These are phyloP conservation scores for Octopus bimaculoides DNA, from an alignment of 1,140 invertebrate species.

Conservation along the genomic window DNA sequence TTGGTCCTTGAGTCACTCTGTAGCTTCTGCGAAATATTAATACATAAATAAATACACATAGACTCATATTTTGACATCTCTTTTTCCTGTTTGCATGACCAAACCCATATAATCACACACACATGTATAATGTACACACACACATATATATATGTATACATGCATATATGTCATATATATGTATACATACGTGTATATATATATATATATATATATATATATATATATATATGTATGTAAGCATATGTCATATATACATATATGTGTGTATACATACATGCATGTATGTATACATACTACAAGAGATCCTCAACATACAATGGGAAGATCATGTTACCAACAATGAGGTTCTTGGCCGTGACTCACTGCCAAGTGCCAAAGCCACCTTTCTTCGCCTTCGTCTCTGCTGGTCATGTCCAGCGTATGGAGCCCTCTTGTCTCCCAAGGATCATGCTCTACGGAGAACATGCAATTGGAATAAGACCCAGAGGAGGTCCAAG, in stretches of 20 bases:
- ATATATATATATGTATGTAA: not conserved
- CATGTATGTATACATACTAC: not conserved
- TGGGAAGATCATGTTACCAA: too few species aligned
- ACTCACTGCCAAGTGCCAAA: too few species aligned
- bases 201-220: not conserved
- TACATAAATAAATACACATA: not conserved
- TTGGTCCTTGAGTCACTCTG: too few species aligned
- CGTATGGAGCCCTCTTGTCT: too few species aligned
- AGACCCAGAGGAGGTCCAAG: too few species aligned
- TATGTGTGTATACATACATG: not conserved
- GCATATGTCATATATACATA: not conserved
- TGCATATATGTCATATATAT: not conserved
- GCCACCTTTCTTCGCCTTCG: too few species aligned
- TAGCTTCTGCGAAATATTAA: not conserved
- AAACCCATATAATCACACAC: not conserved
- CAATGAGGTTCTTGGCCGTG: too few species aligned
- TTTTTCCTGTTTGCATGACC: too few species aligned
- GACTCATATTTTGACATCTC: not conserved
- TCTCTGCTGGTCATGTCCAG: too few species aligned
- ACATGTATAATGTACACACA: not conserved
- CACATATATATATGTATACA: not conserved
- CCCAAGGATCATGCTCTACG: too few species aligned
- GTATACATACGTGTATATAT: not conserved
- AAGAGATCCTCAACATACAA: too few species aligned
- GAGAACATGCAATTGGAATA: too few species aligned